Percentiles rank a stretch among this genome's conserved stretches.
Evolutionary conservation across 2,888 invertebrate species (phyloP).

Genomic region (Drosophila kuntzei): DNA sequence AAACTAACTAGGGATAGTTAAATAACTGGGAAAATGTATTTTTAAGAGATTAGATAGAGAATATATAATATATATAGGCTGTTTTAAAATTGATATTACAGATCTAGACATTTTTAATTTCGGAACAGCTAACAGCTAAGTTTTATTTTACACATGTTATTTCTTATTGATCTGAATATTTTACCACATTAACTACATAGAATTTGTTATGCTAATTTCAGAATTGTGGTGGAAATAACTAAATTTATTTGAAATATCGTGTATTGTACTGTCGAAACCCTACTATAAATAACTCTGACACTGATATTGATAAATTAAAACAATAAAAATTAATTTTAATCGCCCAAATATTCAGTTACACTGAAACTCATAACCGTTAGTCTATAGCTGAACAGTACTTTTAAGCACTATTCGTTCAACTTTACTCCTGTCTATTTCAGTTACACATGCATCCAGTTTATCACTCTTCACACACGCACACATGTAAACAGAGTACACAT

Average conservation of each 20-base stretch:
- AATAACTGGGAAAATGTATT: background rate
- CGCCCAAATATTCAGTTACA: constrained; percentile 21
- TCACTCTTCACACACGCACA: constrained; percentile 40
- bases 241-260: background rate
- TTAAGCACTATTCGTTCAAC: constrained; percentile 38
- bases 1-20: background rate
- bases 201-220: background rate
- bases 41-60: background rate
- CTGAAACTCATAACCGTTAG: constrained; percentile 24
- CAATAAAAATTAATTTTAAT: constrained; percentile 3
- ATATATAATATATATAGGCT: too few relatives aligned
- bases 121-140: too few relatives aligned
- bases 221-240: background rate
- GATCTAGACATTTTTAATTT: too few relatives aligned
- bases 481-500: constrained; percentile 40
- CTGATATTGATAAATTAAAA: background rate
- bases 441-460: constrained; percentile 49
- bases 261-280: background rate
- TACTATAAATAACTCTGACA: background rate
- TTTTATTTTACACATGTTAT: background rate
- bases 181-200: background rate
- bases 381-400: constrained; percentile 12
- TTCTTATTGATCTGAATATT: background rate
- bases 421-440: constrained; percentile 43
- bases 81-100: too few relatives aligned